These are phyloP conservation scores for Temnopleurus reevesii DNA, from an alignment of 53 echinoderm and acorn worm species.

Conservation along the genomic window DNA sequence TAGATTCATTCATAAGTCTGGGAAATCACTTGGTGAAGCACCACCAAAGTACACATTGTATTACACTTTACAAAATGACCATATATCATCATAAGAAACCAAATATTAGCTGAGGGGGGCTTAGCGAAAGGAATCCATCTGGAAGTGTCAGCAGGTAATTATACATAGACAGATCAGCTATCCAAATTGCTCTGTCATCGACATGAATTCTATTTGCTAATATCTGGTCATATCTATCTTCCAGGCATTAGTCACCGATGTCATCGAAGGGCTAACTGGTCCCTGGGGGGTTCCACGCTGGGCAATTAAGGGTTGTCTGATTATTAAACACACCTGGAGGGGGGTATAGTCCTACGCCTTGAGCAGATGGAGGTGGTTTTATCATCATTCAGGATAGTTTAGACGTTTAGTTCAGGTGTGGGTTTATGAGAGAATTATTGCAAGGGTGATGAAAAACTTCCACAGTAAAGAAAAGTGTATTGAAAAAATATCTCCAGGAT, in stretches of 20 bases:
- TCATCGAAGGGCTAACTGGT: background rate
- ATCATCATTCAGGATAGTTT: background rate
- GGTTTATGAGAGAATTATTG: background rate
- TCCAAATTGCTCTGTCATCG: conserved; percentile 45
- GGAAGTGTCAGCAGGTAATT: conserved; percentile 4
- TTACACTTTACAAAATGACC: too few species aligned
- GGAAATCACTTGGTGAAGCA: too few species aligned
- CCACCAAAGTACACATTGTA: too few species aligned
- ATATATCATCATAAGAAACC: background rate
- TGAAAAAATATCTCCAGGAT: too few species aligned
- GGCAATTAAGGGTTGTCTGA: conserved; percentile 10
- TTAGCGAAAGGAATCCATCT: background rate
- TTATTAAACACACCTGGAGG: conserved; percentile 9
- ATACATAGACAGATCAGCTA: background rate
- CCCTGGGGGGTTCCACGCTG: background rate
- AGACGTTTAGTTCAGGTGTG: background rate
- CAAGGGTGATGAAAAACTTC: too few species aligned
- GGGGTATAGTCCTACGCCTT: background rate
- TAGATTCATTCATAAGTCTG: too few species aligned
- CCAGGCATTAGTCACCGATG: conserved; percentile 5
- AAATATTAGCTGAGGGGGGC: background rate
- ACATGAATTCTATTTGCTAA: background rate
- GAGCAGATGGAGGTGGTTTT: background rate
- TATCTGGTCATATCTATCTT: conserved; percentile 32
- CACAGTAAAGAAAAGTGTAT: too few species aligned